Evolutionary conservation across 1,140 invertebrate genomes (phyloP), one percentile per base, ranked within the genome.

Genomic region (Hestina assimilis): DNA sequence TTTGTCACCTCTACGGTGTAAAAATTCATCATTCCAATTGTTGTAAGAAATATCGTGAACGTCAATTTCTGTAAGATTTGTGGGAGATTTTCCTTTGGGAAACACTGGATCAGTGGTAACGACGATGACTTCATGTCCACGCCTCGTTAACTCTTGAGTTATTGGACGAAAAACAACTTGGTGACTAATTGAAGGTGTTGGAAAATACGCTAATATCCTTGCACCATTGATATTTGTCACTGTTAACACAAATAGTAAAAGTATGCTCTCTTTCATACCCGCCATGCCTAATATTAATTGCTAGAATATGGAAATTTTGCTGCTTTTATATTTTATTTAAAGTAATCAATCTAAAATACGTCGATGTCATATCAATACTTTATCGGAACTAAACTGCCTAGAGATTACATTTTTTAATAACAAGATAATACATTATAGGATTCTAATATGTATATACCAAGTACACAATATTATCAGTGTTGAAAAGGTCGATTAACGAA

Each of bases 181-280:
- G 60, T 92, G 91, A 65, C 91, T 92, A 23, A 89, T 84, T 0
- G 89, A 89, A 1, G 89, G 75, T 5, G 76, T 78, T 1, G 90
- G 75, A 23, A 90, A 71, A 0, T 90, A 59, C 0, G 75, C 87
- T n/a, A 92, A 60, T 40, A 92, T 92, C 42, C 72, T 43, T 7
- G 47, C 56, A 12, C 29, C 29, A 12, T 31, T 4, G 3, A 31
- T 31, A 12, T 3, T 11, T 3, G 29, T 3, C 29, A 31, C 29
- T 12, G 29, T 12, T 31, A 31, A 31, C 29, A 31, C 11, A 14
- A 31, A 31, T 5, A 31, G n/a, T 11, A 31, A 4, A 5, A 31
- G 12, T 12, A 14, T 4, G 3, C 4, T 11, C 29, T 9, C 6
- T 12, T 4, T 4, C 29, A 11, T 11, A 11, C 9, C 29, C n/a